Percentiles rank a stretch among this genome's conserved stretches.
phyloP scores from a whole-genome alignment of 2,888 invertebrate genomes.

The Synanthedon myopaeformis region DNA sequence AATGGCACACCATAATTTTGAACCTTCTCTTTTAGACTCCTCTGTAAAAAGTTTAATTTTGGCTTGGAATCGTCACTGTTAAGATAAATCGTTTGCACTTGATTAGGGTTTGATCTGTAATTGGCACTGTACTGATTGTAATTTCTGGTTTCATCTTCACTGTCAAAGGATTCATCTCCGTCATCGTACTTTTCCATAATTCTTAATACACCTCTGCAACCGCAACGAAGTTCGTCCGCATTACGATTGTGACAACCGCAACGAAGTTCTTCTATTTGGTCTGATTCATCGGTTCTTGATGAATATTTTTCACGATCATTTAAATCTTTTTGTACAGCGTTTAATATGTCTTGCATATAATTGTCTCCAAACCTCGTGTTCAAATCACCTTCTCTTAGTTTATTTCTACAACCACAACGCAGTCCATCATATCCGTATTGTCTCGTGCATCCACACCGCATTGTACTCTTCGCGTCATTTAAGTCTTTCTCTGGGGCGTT shows the following conservation, averaged over 20 bases:
- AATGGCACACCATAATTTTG: conserved; percentile 34
- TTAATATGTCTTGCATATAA: no score
- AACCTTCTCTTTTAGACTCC: conserved; percentile 2
- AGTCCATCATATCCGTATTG: background rate
- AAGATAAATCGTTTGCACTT: no score
- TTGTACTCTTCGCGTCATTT: no score
- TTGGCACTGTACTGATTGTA: no score
- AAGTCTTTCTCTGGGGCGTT: no score
- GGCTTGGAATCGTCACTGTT: background rate
- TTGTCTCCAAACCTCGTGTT: background rate
- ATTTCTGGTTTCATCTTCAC: no score
- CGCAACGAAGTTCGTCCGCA: background rate
- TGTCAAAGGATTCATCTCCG: no score
- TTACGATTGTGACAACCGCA: background rate
- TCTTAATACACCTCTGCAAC: background rate
- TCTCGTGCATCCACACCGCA: background rate
- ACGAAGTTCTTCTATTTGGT: background rate
- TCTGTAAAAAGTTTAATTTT: background rate
- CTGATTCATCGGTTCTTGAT: background rate
- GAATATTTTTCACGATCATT: no score
- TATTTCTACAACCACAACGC: background rate
- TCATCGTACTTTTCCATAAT: no score
- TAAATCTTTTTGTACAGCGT: no score
- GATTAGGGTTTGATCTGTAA: no score
- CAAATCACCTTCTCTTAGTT: background rate